Percentiles rank a stretch among this genome's conserved stretches.
Conservation (phyloP, 1,140 invertebrate species). For the Muscidifurax raptorellus region DNA sequence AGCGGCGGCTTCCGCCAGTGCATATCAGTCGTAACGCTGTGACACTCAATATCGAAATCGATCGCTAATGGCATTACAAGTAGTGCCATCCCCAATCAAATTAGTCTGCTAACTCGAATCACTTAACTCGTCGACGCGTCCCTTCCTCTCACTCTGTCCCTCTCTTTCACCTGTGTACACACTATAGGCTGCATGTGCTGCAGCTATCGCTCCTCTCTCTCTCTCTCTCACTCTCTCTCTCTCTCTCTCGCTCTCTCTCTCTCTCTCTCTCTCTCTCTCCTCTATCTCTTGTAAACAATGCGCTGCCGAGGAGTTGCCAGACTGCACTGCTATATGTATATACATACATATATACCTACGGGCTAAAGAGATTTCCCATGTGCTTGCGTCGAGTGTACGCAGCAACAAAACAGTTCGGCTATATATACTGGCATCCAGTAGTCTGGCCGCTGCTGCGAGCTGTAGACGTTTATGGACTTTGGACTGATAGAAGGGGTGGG, state of each 20-base stretch:
- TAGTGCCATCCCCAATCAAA: constrained; percentile 22
- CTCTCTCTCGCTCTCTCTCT: constrained; percentile 14
- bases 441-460: neutral
- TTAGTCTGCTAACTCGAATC: constrained; percentile 24
- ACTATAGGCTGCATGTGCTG: neutral
- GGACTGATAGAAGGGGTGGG: neutral
- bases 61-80: constrained; percentile 37
- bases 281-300: neutral
- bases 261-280: no score
- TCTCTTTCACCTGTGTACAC: neutral
- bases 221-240: constrained; percentile 20
- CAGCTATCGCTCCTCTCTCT: neutral
- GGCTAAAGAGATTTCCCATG: neutral
- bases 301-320: neutral
- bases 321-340: no score
- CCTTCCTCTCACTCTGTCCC: neutral
- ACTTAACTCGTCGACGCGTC: constrained; percentile 14
- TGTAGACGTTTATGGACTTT: neutral
- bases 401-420: neutral
- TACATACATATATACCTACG: neutral
- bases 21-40: neutral
- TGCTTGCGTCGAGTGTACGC: neutral
- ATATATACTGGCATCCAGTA: neutral
- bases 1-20: neutral
- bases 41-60: constrained; percentile 25